A percentile compares a stretch with the other conserved stretches of the same genome.
Evolutionary conservation across 2,888 invertebrate genomes (phyloP).

Genomic region (Caenorhabditis uteleia): DNA sequence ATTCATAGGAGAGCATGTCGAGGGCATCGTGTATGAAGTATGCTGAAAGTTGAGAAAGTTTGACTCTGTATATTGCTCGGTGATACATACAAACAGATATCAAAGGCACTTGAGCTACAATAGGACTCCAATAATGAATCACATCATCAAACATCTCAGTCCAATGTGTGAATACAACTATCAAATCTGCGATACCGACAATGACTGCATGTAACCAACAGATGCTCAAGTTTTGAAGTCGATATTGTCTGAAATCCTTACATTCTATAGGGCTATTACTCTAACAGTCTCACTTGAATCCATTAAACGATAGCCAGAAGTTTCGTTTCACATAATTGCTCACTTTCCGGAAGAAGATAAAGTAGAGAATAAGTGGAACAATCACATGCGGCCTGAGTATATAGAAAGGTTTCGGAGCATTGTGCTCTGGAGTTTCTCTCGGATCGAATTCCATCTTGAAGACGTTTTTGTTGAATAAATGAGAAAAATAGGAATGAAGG

Average conservation of each 20-base stretch:
- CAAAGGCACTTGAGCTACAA: constrained; percentile 51
- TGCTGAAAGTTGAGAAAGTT: constrained; percentile 28
- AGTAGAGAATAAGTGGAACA: constrained; percentile 50
- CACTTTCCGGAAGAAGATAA: constrained; percentile 45
- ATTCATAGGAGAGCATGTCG: constrained; percentile 60
- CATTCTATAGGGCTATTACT: too few species aligned
- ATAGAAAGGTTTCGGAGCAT: too few species aligned
- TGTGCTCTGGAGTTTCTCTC: too few species aligned
- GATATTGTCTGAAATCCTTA: constrained; percentile 55
- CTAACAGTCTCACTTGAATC: constrained; percentile 51
- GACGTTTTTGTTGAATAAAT: too few species aligned
- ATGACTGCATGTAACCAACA: constrained; percentile 60
- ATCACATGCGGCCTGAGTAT: too few species aligned
- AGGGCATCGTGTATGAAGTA: constrained; percentile 64
- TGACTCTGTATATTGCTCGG: background rate
- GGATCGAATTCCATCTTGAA: too few species aligned
- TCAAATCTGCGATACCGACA: constrained; percentile 48
- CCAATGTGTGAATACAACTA: constrained; percentile 38
- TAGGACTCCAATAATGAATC: constrained; percentile 48
- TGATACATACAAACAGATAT: constrained; percentile 51
- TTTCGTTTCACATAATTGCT: constrained; percentile 39
- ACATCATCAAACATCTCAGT: constrained; percentile 55
- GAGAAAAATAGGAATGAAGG: too few species aligned
- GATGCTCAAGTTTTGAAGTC: constrained; percentile 60
- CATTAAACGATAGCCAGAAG: constrained; percentile 47